Evolutionary conservation across 2,797 vertebrate genomes (phyloP), one percentile per base, ranked within the genome.

Genomic region (Danionella dracula): DNA sequence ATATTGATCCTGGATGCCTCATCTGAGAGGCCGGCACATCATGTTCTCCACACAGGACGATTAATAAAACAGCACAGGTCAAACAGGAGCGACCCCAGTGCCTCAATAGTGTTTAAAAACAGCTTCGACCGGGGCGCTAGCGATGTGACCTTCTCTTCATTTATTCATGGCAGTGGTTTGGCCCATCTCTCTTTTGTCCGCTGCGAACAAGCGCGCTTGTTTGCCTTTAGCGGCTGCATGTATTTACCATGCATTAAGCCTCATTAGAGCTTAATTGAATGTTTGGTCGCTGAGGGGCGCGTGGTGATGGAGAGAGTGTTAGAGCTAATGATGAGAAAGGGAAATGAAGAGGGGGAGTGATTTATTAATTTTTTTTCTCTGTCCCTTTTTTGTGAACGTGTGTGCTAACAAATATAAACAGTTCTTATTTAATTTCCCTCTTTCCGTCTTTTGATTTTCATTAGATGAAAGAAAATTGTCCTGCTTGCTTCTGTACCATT

Each of bases 211-310:
- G 16, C 45, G 51, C 16, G 54, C 49, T 55, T 73, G 65, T 76
- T 73, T 74, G 70, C 57, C 68, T 58, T 76, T 48, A 73, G 61
- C 48, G 29, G 49, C 13, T 82, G 83, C 80, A 85, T 88, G 85
- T 79, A 78, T 85, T 89, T 87, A 85, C 78, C 85, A 87, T 85
- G 80, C 76, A 85, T 89, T 86, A 83, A 82, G 67, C 79, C 81
- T 86, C 74, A 83, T 87, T 88, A 84, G 72, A 57, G 32, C 48
- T 57, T 75, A 76, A 77, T 77, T 77, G 73, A 81, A 78, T 76
- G 74, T 70, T 61, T 66, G 66, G 79, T 68, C 56, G 60, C 75
- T 68, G 64, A 65, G 72, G 71, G 71, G 67, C 58, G 32, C 58
- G 63, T 45, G 38, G 69, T 45, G 54, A 69, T 37, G 51, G 64